Conservation (phyloP, 1,140 invertebrate species). For the Phortica variegata region DNA sequence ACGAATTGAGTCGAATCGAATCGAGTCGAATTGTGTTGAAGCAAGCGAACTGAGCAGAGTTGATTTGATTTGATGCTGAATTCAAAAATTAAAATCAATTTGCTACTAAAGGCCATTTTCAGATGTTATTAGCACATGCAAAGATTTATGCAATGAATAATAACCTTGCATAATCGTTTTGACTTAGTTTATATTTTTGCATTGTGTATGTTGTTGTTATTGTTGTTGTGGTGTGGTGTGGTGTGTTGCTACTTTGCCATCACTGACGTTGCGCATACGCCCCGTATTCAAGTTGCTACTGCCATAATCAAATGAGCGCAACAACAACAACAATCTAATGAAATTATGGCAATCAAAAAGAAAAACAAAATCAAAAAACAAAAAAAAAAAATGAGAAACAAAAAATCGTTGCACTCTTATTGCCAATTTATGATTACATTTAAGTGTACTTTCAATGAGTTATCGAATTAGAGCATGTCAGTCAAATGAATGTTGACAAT, state of each 20-base stretch:
- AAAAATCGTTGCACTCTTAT: constrained; percentile 29
- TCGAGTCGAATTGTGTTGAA: no score
- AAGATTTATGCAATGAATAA: constrained; percentile 48
- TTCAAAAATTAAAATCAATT: no score
- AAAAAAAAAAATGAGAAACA: constrained; percentile 16
- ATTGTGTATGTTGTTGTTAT: neutral
- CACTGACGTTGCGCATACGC: constrained; percentile 26
- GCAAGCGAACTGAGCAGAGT: no score
- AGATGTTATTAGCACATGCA: constrained; percentile 41
- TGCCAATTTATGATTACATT: constrained; percentile 26
- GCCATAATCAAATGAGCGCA: neutral
- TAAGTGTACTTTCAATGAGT: constrained; percentile 24
- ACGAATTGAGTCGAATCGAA: no score
- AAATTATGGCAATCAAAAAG: constrained; percentile 12
- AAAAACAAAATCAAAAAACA: constrained; percentile 6
- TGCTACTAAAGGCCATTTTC: constrained; percentile 9
- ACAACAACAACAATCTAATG: constrained; percentile 11
- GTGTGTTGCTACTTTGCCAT: constrained; percentile 8
- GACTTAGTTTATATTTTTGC: constrained; percentile 25
- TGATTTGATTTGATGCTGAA: no score
- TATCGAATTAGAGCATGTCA: constrained; percentile 31
- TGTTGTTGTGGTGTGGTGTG: no score
- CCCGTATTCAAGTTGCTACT: constrained; percentile 3
- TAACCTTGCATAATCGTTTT: constrained; percentile 48
- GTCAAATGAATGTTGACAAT: no score